phyloP scores from a whole-genome alignment of 2,797 vertebrate species.

The Mastacembelus armatus region DNA sequence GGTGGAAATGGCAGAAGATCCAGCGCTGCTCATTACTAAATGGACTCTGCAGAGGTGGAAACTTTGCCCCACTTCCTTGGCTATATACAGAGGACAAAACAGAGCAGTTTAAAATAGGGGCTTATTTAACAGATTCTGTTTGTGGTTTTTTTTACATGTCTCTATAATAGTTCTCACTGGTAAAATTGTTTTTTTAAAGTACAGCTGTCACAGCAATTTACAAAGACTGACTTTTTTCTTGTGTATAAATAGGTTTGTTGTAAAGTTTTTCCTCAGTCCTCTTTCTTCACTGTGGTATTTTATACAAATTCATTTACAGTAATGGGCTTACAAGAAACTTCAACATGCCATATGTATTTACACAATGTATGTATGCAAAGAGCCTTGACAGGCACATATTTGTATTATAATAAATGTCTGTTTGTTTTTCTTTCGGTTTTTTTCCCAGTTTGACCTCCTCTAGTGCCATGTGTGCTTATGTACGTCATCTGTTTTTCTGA shows the following conservation, averaged over 20 bases:
- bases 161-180: constrained; percentile 25
- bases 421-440: constrained; percentile 14
- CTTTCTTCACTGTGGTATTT: constrained; percentile 46
- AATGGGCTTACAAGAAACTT: constrained; percentile 9
- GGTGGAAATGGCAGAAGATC: constrained; percentile 72
- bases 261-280: constrained; percentile 3
- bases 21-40: constrained; percentile 79
- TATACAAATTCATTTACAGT: constrained; percentile 36
- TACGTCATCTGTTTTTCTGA: neutral
- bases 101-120: constrained; percentile 38
- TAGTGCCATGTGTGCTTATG: neutral
- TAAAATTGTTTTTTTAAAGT: constrained; percentile 40
- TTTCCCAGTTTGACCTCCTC: constrained; percentile 10
- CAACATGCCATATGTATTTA: neutral
- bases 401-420: constrained; percentile 35
- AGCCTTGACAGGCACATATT: constrained; percentile 30
- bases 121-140: constrained; percentile 57
- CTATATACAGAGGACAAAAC: constrained; percentile 42
- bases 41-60: constrained; percentile 73
- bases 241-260: constrained; percentile 35
- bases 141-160: constrained; percentile 36
- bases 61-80: constrained; percentile 36
- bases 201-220: constrained; percentile 58
- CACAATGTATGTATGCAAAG: constrained; percentile 14
- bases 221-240: constrained; percentile 54